phyloP scores from a whole-genome alignment of 1,140 invertebrate genomes.

The Amphibalanus amphitrite region DNA sequence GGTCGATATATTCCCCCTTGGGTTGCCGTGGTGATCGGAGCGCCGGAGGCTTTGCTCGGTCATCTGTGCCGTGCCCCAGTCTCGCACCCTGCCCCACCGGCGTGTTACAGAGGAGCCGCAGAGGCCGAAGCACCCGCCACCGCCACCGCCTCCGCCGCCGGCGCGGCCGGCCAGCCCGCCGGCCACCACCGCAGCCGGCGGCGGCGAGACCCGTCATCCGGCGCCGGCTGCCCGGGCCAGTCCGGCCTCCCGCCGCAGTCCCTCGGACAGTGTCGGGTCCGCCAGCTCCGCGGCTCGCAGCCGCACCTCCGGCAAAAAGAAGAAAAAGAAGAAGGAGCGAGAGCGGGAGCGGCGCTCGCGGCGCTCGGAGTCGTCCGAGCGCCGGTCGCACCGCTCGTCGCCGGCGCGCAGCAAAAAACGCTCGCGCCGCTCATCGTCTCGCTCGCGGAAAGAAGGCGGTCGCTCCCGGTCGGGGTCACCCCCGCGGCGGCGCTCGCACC shows the following conservation, averaged over 20 bases:
- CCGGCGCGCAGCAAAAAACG: not conserved
- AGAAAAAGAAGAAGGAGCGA: not conserved
- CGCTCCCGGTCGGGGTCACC: not conserved
- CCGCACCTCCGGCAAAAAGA: not conserved
- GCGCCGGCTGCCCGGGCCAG: no score
- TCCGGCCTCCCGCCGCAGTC: not conserved
- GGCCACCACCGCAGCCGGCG: no score
- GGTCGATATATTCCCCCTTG: no score
- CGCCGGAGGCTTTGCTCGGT: not conserved
- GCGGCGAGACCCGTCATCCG: no score
- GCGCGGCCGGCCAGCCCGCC: no score
- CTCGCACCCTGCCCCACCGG: not conserved
- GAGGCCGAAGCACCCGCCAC: no score
- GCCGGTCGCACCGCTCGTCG: not conserved
- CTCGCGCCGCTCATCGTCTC: not conserved
- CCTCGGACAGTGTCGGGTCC: no score
- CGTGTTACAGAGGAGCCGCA: not conserved
- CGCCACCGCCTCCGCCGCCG: not conserved
- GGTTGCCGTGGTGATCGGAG: no score
- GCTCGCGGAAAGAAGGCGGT: not conserved
- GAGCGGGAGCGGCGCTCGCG: not conserved
- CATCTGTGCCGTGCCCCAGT: no score
- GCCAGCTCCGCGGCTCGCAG: not conserved
- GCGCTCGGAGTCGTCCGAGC: not conserved
- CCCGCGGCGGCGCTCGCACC: no score